Evolutionary conservation across 2,888 invertebrate genomes (phyloP).

Genomic region (Caenorhabditis japonica): DNA sequence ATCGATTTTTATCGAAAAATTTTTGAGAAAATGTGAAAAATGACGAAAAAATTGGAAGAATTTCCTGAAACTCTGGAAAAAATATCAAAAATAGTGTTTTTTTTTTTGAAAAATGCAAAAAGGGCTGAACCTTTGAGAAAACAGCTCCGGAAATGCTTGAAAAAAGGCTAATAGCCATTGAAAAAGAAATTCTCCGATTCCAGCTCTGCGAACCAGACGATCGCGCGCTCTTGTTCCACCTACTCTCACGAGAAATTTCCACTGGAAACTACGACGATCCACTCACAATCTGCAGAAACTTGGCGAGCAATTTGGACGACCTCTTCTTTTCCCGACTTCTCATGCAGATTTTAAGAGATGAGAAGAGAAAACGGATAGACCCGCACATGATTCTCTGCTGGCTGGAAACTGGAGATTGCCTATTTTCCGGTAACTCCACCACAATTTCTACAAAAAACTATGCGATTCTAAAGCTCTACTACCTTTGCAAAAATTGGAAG

Average conservation of each 20-base stretch:
- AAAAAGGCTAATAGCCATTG: no score
- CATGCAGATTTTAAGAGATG: slow-evolving; percentile 12
- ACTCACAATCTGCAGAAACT: neutral
- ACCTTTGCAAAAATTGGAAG: slow-evolving; percentile 17
- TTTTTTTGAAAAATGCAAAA: slow-evolving; percentile 5
- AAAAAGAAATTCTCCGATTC: no score
- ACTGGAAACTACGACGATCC: slow-evolving; percentile 6
- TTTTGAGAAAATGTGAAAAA: no score
- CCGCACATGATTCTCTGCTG: slow-evolving; percentile 17
- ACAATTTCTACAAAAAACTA: neutral
- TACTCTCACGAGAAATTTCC: slow-evolving; percentile 2
- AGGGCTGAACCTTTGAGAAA: slow-evolving; percentile 10
- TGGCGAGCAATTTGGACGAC: neutral
- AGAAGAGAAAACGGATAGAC: slow-evolving; percentile 23
- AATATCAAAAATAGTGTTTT: no score
- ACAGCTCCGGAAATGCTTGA: no score
- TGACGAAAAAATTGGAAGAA: no score
- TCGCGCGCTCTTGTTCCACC: neutral
- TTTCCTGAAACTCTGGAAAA: no score
- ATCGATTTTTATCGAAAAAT: no score
- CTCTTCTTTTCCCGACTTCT: slow-evolving; percentile 13
- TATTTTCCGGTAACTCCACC: neutral
- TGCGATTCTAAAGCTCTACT: slow-evolving; percentile 17
- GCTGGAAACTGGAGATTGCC: slow-evolving; percentile 15
- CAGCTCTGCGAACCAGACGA: no score